phyloP scores from a whole-genome alignment of 1,140 invertebrate genomes.

The Cydia pomonella region DNA sequence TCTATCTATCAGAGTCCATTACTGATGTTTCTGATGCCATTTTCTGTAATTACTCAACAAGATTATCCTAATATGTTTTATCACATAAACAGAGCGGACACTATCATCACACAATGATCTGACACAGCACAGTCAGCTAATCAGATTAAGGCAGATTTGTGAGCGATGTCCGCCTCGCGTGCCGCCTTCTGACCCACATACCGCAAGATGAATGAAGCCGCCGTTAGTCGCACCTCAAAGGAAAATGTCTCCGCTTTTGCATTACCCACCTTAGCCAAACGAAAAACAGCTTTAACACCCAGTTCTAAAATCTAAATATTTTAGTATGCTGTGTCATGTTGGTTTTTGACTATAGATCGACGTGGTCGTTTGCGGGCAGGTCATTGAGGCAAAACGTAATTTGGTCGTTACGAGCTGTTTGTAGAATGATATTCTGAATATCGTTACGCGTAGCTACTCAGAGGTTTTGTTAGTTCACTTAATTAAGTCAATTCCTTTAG shows the following conservation, averaged over 20 bases:
- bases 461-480: too few species aligned
- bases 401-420: too few species aligned
- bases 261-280: background rate
- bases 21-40: too few species aligned
- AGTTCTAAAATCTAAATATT: too few species aligned
- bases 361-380: too few species aligned
- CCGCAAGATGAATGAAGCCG: background rate
- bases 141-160: constrained; percentile 48
- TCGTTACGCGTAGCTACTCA: too few species aligned
- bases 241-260: background rate
- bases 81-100: background rate
- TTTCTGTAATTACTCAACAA: background rate
- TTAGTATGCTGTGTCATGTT: too few species aligned
- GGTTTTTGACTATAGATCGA: too few species aligned
- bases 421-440: too few species aligned
- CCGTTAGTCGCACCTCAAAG: constrained; percentile 11
- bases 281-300: background rate
- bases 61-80: background rate
- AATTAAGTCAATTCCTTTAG: too few species aligned
- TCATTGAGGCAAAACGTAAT: too few species aligned
- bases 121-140: constrained; percentile 7
- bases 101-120: background rate
- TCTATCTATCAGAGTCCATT: too few species aligned
- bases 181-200: constrained; percentile 27
- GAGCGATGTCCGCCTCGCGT: constrained; percentile 49